Evolutionary conservation across 2,113 vertebrate genomes (phyloP), one percentile per base, ranked within the genome.

Genomic region (Pelusios castaneus): DNA sequence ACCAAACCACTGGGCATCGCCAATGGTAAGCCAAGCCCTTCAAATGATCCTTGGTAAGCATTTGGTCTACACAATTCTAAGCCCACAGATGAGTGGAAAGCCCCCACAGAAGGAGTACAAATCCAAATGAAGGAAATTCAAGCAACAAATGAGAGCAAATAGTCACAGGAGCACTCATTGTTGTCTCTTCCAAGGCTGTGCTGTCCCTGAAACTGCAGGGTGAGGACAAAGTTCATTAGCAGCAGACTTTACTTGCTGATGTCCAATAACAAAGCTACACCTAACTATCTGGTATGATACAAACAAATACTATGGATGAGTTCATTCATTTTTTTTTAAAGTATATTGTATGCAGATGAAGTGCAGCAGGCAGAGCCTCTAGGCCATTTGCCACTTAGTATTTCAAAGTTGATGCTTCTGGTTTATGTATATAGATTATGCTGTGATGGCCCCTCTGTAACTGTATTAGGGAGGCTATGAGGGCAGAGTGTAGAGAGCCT

Each of bases 211-310:
- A 31, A 81, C 19, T 85, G 27, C 29, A 79, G 56, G 13, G 63
- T 22, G 10, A 85, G 1, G 2, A 60, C 4, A 41, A 17, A 16
- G 38, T 34, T 88, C 49, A 5, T 34, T 13, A 52, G 1, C 3
- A 2, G 14, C 9, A 80, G 38, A 24, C 80, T 93, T 82, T 75
- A 85, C 1, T 75, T 41, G 4, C 34, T 81, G 14, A 49, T 14
- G 14, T 63, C 5, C 78, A 67, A 11, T 7, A 21, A 34, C 75
- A 70, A n/a, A 73, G 19, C 47, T n/a, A 85, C 49, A 47, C 45
- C 45, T 38, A 77, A 31, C 76, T 95, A 60, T 67, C 55, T 52
- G 73, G 60, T 79, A 91, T 63, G n/a, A 63, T 93, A 81, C 5
- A 6, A 85, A 12, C 3, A 90, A 77, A 34, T 83, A 43, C 10